Evolutionary conservation across 1,140 invertebrate genomes (phyloP), one percentile per base, ranked within the genome.

Genomic region (Bombus waltoni): DNA sequence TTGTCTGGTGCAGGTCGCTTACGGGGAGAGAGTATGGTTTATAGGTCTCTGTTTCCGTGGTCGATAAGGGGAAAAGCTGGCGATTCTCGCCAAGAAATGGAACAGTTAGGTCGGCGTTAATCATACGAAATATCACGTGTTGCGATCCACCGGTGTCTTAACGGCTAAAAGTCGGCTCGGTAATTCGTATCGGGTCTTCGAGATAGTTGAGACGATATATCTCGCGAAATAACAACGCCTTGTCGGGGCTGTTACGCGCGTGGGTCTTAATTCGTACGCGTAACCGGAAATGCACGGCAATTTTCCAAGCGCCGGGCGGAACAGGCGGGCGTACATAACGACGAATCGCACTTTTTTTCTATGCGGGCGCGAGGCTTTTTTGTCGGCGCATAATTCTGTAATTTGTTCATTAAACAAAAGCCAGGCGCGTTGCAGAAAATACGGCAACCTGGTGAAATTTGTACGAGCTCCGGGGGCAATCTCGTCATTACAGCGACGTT

Each of bases 391-490:
- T 32, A 44, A 15, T 74, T 15, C n/a, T 22, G 42, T 25, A 75
- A 75, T 47, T 53, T 53, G n/a, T 75, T 53, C 22, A 28, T 75
- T 75, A 75, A 75, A 75, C n/a, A 53, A 75, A 75, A 32, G 73
- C 32, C 9, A 22, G 9, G 32, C 15, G 9, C 1, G 18, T 1
- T 22, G 22, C 28, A 25, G 10, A 75, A 47, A 70, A 70, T 11
- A 9, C 4, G n/a, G n/a, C 40, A 68, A 68, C 11, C 62, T 10
- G 62, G 18, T 28, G 42, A 35, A 47, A 47, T 35, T 68, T 44
- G 11, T 15, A 47, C 42, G 65, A 47, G 25, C n/a, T 66, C 4
- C 5, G 40, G 10, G 28, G 71, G n/a, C 76, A 44, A 78, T 66
- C 40, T 62, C n/a, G 59, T 66, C 40, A 40, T 40, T 42, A 22